These are phyloP conservation scores for Oryzaephilus surinamensis DNA, from an alignment of 1,140 invertebrate genomes.

Conservation along the genomic window DNA sequence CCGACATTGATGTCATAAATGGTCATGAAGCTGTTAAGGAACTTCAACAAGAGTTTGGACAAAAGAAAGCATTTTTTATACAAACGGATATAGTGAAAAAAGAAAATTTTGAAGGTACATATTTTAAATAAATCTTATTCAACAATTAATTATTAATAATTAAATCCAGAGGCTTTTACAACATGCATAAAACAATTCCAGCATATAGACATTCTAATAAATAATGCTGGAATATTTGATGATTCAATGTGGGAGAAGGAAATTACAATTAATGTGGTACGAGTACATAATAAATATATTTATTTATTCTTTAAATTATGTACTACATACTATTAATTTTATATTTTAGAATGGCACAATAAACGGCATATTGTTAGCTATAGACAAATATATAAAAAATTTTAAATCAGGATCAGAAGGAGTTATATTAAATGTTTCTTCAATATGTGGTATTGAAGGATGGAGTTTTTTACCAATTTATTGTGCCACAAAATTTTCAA, in stretches of 20 bases:
- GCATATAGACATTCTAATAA: conserved; percentile 26
- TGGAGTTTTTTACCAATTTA: conserved; percentile 20
- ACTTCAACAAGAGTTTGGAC: conserved; percentile 23
- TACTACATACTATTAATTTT: neutral
- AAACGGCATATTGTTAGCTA: conserved; percentile 20
- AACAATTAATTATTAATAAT: neutral
- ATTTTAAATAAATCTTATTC: too few relatives aligned
- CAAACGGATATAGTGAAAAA: conserved; percentile 18
- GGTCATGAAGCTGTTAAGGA: conserved; percentile 18
- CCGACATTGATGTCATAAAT: conserved; percentile 17
- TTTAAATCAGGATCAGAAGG: conserved; percentile 24
- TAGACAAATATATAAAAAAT: conserved; percentile 26
- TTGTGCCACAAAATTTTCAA: conserved; percentile 21
- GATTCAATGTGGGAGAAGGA: conserved; percentile 39
- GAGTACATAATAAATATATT: too few relatives aligned
- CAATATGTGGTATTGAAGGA: conserved; percentile 16
- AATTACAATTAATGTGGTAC: conserved; percentile 41
- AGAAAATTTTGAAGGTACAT: conserved; percentile 22
- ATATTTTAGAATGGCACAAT: conserved; percentile 22
- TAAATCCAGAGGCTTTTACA: conserved; percentile 20
- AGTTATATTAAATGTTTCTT: conserved; percentile 26
- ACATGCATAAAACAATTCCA: conserved; percentile 21
- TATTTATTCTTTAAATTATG: neutral
- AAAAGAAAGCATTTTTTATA: conserved; percentile 18
- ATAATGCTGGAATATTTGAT: conserved; percentile 36